A percentile compares a stretch with the other conserved stretches of the same genome.
Evolutionary conservation across 2,797 vertebrate species (phyloP).

Genomic region (Todus mexicanus): DNA sequence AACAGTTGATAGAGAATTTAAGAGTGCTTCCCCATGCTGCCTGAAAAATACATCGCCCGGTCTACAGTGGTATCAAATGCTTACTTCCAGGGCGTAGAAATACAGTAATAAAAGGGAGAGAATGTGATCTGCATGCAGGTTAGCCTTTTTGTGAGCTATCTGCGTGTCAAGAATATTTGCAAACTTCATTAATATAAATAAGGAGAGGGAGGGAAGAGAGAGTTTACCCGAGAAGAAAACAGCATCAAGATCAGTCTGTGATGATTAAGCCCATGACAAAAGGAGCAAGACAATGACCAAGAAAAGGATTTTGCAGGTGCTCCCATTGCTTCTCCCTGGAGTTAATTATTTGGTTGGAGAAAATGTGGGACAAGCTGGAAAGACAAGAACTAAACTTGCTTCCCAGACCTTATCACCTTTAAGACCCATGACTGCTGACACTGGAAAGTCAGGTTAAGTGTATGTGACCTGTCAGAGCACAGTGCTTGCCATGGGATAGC

Average conservation of each 20-base stretch:
- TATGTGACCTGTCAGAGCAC: not conserved
- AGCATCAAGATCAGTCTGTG: not conserved
- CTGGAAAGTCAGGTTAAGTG: not conserved
- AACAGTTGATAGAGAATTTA: constrained; percentile 41
- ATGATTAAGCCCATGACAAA: not conserved
- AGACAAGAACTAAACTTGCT: not conserved
- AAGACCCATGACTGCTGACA: not conserved
- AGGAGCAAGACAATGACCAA: not conserved
- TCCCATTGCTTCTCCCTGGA: not conserved
- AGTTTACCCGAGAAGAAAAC: not conserved
- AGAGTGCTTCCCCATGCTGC: constrained; percentile 45
- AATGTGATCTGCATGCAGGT: constrained; percentile 45
- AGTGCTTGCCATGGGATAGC: not conserved
- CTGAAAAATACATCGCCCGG: constrained; percentile 50
- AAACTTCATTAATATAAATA: constrained; percentile 28
- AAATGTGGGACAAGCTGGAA: not conserved
- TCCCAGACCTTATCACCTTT: not conserved
- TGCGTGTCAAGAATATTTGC: constrained; percentile 19
- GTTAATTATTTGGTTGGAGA: not conserved
- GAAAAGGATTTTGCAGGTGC: not conserved
- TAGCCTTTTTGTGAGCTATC: constrained; percentile 34
- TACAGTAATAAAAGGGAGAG: not conserved
- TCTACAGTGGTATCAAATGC: constrained; percentile 38
- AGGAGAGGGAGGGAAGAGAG: not conserved
- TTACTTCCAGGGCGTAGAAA: constrained; percentile 53